A percentile compares a stretch with the other conserved stretches of the same genome.
These are phyloP conservation scores for Panagrolaimus sp. DNA, from an alignment of 1,140 invertebrate species.

Conservation along the genomic window DNA sequence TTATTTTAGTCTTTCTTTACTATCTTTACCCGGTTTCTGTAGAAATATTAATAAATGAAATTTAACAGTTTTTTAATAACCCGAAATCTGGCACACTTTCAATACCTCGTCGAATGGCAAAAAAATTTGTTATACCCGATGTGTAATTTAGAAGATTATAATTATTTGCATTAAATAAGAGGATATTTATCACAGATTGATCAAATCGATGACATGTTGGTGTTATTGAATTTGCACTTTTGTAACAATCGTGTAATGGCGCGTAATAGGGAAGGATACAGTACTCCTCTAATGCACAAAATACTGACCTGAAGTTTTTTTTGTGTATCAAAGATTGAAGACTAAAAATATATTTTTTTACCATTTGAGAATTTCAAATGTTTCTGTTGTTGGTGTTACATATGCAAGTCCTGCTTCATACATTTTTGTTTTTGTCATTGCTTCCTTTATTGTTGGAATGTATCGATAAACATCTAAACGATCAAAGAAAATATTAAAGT, in stretches of 20 bases:
- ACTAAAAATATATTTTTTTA: background rate
- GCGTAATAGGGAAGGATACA: background rate
- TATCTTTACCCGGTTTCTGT: no score
- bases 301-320: background rate
- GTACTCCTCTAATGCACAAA: constrained; percentile 11
- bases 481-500: background rate
- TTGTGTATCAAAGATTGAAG: background rate
- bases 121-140: background rate
- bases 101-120: background rate
- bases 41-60: no score
- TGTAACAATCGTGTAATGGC: background rate
- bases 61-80: no score
- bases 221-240: background rate
- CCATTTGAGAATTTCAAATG: constrained; percentile 9
- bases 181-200: constrained; percentile 2
- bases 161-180: background rate
- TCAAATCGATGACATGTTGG: constrained; percentile 10
- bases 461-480: constrained; percentile 1
- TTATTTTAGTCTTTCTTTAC: no score
- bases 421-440: background rate
- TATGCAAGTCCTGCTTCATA: constrained; percentile 4
- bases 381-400: background rate
- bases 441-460: background rate
- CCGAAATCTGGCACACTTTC: background rate
- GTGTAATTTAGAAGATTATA: background rate